phyloP scores from a whole-genome alignment of 2,113 vertebrate genomes.

The Mionectes macconnelli region DNA sequence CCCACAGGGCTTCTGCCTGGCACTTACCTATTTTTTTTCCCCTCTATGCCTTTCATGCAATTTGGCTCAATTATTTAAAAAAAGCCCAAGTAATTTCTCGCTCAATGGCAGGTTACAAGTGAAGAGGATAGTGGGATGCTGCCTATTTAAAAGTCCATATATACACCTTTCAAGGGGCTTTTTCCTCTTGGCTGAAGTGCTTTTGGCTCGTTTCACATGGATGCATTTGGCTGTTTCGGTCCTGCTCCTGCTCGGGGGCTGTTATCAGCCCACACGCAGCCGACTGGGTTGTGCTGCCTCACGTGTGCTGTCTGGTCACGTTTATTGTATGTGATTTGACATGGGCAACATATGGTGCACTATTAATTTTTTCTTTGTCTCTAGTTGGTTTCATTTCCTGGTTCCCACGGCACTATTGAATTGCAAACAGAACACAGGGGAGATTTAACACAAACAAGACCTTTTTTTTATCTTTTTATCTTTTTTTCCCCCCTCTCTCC shows the following conservation, averaged over 20 bases:
- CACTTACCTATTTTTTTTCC: background rate
- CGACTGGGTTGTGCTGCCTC: background rate
- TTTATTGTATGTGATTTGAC: background rate
- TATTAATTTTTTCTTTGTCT: conserved; percentile 56
- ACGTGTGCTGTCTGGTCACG: background rate
- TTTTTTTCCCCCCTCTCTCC: background rate
- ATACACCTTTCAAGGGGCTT: rapidly evolving
- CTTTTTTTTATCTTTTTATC: background rate
- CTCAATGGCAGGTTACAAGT: background rate
- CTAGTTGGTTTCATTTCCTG: conserved; percentile 43
- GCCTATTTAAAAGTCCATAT: background rate
- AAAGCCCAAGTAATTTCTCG: background rate
- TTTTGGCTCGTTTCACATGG: background rate
- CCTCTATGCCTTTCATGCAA: background rate
- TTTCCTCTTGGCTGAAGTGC: background rate
- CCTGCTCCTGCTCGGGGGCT: background rate
- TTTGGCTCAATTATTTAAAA: background rate
- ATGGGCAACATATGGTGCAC: conserved; percentile 24
- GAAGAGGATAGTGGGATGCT: background rate
- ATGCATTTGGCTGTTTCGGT: background rate
- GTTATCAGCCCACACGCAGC: background rate
- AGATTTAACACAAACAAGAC: conserved; percentile 42
- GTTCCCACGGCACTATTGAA: conserved; percentile 42
- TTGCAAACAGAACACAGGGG: conserved; percentile 20
- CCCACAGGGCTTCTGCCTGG: background rate